phyloP scores from a whole-genome alignment of 2,113 vertebrate genomes.

The Riparia riparia region DNA sequence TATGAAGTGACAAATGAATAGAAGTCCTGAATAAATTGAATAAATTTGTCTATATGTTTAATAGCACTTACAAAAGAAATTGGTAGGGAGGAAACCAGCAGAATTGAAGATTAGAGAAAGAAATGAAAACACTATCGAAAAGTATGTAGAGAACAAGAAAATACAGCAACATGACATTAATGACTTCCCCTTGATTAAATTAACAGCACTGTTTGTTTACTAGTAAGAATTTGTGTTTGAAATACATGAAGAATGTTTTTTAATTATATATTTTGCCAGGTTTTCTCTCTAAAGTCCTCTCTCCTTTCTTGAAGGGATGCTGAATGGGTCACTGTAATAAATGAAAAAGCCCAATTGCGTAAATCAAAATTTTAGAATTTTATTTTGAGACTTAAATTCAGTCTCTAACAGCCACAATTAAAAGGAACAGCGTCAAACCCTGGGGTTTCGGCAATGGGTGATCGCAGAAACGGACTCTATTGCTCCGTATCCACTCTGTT shows the following conservation, averaged over 20 bases:
- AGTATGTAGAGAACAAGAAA: neutral
- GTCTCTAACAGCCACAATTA: too few species aligned
- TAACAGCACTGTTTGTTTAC: neutral
- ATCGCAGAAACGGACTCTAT: too few species aligned
- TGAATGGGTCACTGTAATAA: neutral
- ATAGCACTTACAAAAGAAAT: neutral
- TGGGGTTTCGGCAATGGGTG: too few species aligned
- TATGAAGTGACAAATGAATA: neutral
- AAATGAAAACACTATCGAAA: neutral
- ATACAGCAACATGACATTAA: neutral
- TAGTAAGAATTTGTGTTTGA: neutral
- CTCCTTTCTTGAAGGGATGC: neutral
- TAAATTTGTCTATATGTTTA: neutral
- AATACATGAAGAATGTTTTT: neutral
- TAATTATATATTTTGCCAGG: neutral
- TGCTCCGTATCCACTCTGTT: too few species aligned
- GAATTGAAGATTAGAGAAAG: neutral
- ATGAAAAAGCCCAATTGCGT: too few species aligned
- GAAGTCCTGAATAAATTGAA: neutral
- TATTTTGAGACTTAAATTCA: too few species aligned
- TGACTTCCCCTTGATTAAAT: neutral
- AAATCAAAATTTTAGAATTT: too few species aligned
- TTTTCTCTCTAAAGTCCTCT: neutral
- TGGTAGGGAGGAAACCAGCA: neutral
- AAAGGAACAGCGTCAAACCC: too few species aligned